A percentile compares a stretch with the other conserved stretches of the same genome.
Evolutionary conservation across 2,113 vertebrate genomes (phyloP).

Genomic region (Ophthalmolycus amberensis): DNA sequence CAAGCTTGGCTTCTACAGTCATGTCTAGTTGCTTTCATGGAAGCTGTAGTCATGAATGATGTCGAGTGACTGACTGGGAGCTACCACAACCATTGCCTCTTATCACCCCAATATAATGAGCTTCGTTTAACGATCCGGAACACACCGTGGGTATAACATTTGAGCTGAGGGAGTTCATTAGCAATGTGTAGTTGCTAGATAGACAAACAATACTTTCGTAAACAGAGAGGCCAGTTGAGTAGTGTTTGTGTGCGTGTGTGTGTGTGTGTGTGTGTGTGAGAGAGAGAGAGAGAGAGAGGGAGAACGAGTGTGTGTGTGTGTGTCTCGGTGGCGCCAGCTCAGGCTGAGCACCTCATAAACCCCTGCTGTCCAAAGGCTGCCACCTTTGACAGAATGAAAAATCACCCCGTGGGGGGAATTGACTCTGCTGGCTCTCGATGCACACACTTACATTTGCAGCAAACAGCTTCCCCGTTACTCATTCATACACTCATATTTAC

Average conservation of each 20-base stretch:
- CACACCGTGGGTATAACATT: slow-evolving; percentile 19
- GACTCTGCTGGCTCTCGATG: slow-evolving; percentile 46
- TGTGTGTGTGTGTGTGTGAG: slow-evolving; percentile 41
- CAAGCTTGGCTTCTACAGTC: slow-evolving; percentile 69
- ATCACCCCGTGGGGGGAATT: slow-evolving; percentile 48
- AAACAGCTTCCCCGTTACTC: slow-evolving; percentile 73
- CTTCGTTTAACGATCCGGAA: slow-evolving; percentile 49
- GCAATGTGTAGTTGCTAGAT: slow-evolving; percentile 38
- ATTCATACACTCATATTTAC: slow-evolving; percentile 36
- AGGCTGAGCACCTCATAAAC: slow-evolving; percentile 84
- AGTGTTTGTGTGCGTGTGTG: slow-evolving; percentile 32
- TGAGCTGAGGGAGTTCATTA: slow-evolving; percentile 44
- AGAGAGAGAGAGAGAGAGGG: slow-evolving; percentile 48
- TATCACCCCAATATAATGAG: slow-evolving; percentile 61
- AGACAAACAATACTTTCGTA: slow-evolving; percentile 51
- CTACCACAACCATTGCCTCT: slow-evolving; percentile 38
- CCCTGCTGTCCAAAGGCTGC: slow-evolving; percentile 68
- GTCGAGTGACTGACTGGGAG: slow-evolving; percentile 55
- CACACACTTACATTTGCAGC: slow-evolving; percentile 57
- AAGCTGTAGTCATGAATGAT: slow-evolving; percentile 67
- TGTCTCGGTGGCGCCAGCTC: slow-evolving; percentile 84
- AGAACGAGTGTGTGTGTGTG: slow-evolving; percentile 43
- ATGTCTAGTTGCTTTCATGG: slow-evolving; percentile 70
- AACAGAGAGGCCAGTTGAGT: slow-evolving; percentile 48
- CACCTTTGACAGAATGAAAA: slow-evolving; percentile 79